These are phyloP conservation scores for Onychomys leucogaster DNA, from an alignment of 2,797 vertebrate genomes.

Conservation along the genomic window DNA sequence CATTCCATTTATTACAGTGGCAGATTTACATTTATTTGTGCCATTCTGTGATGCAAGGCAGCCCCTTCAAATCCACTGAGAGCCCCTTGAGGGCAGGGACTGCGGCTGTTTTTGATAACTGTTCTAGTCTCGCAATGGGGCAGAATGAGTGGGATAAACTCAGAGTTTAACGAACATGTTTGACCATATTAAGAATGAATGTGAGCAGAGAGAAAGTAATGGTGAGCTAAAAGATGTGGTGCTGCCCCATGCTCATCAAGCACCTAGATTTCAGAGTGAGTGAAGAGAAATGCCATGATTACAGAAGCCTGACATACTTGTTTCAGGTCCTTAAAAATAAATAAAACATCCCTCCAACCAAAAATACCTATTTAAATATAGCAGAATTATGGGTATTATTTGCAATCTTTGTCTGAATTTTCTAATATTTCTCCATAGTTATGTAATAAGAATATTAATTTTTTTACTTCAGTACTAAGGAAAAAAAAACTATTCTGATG, in stretches of 20 bases:
- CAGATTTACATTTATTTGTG: constrained; percentile 44
- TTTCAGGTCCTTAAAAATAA: not conserved
- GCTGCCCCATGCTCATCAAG: not conserved
- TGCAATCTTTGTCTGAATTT: constrained; percentile 38
- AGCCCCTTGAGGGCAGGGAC: constrained; percentile 23
- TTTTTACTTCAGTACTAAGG: constrained; percentile 17
- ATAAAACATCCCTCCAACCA: constrained; percentile 11
- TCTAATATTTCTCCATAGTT: constrained; percentile 30
- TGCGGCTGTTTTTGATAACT: constrained; percentile 38
- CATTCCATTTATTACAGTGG: constrained; percentile 4
- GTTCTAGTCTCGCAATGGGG: constrained; percentile 24
- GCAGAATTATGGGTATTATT: not conserved
- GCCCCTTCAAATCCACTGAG: constrained; percentile 24
- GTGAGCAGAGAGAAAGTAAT: not conserved
- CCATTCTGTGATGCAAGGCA: constrained; percentile 34
- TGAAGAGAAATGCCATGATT: not conserved
- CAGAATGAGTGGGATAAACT: constrained; percentile 10
- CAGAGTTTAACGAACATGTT: constrained; percentile 31
- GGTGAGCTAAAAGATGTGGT: not conserved
- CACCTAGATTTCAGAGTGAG: constrained; percentile 10
- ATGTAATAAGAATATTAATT: not conserved
- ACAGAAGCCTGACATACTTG: not conserved
- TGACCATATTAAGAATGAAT: not conserved
- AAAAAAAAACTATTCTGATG: constrained; percentile 19
- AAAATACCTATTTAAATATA: not conserved